phyloP scores from a whole-genome alignment of 2,113 vertebrate species.

The Semicossyphus pulcher region DNA sequence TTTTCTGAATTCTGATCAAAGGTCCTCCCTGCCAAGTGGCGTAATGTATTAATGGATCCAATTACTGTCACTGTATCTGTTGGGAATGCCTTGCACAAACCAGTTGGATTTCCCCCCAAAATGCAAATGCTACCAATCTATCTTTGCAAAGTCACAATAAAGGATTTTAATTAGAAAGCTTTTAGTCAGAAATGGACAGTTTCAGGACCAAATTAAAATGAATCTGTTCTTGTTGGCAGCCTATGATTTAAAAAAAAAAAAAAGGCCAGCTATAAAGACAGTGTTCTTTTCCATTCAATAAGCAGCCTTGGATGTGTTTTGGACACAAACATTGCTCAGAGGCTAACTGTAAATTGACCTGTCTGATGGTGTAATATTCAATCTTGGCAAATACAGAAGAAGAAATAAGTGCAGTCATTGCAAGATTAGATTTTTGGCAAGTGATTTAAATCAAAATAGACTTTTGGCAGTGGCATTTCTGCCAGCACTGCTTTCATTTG shows the following conservation, averaged over 20 bases:
- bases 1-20: slow-evolving; percentile 19
- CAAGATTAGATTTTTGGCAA: background rate
- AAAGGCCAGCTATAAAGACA: background rate
- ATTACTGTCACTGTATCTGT: slow-evolving; percentile 24
- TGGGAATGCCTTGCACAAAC: background rate
- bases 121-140: background rate
- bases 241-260: background rate
- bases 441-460: background rate
- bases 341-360: background rate
- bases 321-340: accelerated
- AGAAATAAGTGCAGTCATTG: background rate
- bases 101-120: slow-evolving; percentile 31
- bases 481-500: background rate
- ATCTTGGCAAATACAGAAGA: background rate
- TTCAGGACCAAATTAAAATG: slow-evolving; percentile 23
- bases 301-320: background rate
- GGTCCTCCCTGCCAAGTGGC: background rate
- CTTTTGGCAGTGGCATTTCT: background rate
- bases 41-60: slow-evolving; percentile 10
- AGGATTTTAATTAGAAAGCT: slow-evolving; percentile 42
- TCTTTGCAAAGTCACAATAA: slow-evolving; percentile 29
- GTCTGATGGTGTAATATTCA: background rate
- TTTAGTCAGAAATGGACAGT: slow-evolving; percentile 25
- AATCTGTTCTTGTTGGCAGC: background rate
- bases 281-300: background rate